Base-by-base conservation (phyloP, 2,113 vertebrate species). In the cattle (Bos taurus) region DNA sequence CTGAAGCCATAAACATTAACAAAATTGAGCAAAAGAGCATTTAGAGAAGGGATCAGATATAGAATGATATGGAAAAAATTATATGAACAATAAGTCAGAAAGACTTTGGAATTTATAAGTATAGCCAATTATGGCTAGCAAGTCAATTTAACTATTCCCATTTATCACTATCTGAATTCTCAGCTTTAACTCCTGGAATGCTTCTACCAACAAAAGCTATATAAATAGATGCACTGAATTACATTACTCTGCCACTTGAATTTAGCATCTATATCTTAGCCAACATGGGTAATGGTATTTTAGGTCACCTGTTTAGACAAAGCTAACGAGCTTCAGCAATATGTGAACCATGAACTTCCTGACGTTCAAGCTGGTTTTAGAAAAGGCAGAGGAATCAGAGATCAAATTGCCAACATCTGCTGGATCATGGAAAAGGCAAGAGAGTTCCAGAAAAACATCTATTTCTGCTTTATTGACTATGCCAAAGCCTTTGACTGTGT, bases 171-270 rank as follows among this genome's bases (percentile, higher is more conserved):
- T 33, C 46, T 11, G 12, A 50, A 36, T 82, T 62, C 13, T 46
- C 9, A 48, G 48, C 90, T 96, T 95, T 88, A 91, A 94, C 71
- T 94, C 28, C 57, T 88, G 46, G 40, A 89, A 93, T 86, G 89
- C n/a, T 94, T 94, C 59, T 48, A 62, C 77, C 33, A 40, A 83
- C 52, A 94, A 77, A 56, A 92, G 57, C n/a, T 90, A 26, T 52
- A 90, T 91, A 91, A 77, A 67, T 2, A 86, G 43, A 92, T 60
- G 26, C 8, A 83, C 4, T 46, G 11, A 94, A 95, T 94, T 83
- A 60, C 17, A 59, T 46, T 74, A 71, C 23, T 90, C 78, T 96
- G 56, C 36, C 87, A 82, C 83, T 84, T 85, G 21, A 97, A 93
- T 62, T 48, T 13, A 93, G 64, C 48, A 94, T 40, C 77, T 23